These are phyloP conservation scores for Bombus picipes DNA, from an alignment of 1,140 invertebrate genomes.

Conservation along the genomic window DNA sequence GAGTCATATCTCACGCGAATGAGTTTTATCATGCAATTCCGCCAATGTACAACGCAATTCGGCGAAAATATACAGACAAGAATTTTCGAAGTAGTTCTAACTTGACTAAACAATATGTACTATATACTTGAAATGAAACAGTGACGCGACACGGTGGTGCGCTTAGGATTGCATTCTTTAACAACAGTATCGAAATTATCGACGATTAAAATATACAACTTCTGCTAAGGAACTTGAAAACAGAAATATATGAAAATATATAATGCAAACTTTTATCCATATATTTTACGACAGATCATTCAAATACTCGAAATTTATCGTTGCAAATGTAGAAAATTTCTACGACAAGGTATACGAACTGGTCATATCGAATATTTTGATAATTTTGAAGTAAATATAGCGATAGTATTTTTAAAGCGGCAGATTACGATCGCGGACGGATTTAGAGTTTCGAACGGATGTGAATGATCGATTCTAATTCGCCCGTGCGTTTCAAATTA, in stretches of 20 bases:
- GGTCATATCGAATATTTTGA: background rate
- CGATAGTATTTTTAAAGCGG: background rate
- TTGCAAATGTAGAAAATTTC: background rate
- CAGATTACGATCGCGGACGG: background rate
- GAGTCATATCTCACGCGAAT: conserved; percentile 39
- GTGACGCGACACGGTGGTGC: too few relatives aligned
- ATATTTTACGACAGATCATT: too few relatives aligned
- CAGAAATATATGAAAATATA: background rate
- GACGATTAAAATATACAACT: background rate
- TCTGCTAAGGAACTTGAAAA: background rate
- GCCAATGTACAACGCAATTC: background rate
- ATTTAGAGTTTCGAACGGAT: conserved; percentile 3
- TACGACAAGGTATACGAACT: background rate
- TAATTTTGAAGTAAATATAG: background rate
- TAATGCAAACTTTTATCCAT: background rate
- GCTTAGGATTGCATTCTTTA: too few relatives aligned
- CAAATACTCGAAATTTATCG: background rate
- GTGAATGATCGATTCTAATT: background rate
- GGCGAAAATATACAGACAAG: background rate
- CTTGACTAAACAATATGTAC: background rate
- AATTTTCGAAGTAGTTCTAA: background rate
- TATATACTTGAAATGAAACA: background rate
- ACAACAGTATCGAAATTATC: too few relatives aligned
- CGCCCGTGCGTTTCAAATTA: background rate
- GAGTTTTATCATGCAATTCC: background rate